Base-by-base conservation (phyloP, 2,797 vertebrate species). In the Liparis tanakae region DNA sequence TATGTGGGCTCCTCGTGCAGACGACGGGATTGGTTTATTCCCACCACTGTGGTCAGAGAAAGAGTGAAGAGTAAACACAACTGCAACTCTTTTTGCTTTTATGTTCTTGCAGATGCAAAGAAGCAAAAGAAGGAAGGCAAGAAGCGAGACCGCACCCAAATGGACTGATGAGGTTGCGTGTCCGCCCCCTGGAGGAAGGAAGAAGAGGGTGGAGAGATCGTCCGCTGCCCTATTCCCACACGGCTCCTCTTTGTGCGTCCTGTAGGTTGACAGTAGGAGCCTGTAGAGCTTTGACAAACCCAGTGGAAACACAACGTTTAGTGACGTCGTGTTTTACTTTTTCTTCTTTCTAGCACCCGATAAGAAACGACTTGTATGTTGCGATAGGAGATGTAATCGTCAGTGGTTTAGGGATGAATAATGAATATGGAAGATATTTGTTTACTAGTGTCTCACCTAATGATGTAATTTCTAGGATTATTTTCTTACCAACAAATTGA, bases 81-180 rank as follows among this genome's bases (percentile, higher is more conserved):
- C 50, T 54, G 15, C 56, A 30, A 78, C 41, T 59, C 8, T n/a
- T 10, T 66, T 8, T 30, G 25, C 4, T 78, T 67, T 30, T 61
- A 30, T 87, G 9, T 67, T 73, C 71, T 61, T 48, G 7, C 91
- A 95, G 95, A 94, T 63, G 90, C 94, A 53, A 93, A 91, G 88
- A 95, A 95, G 91, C 94, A 93, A 71, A 95, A 94, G 86, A 93
- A 94, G 64, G 94, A 94, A 20, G 91, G 92, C 25, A 95, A 94
- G 91, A 95, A 95, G 88, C 93, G 93, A 87, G 94, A 95, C 12
- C 93, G 94, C 68, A 69, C 89, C 82, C 92, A 88, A 41, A 88
- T 88, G 89, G 92, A 95, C 89, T 92, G 92, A 92, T 50, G 84
- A 66, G 39, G 85, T 34, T 30, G 69, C 74, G 51, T 36, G 36